Conservation (phyloP, 2,888 invertebrate species). For the Neria commutata region DNA sequence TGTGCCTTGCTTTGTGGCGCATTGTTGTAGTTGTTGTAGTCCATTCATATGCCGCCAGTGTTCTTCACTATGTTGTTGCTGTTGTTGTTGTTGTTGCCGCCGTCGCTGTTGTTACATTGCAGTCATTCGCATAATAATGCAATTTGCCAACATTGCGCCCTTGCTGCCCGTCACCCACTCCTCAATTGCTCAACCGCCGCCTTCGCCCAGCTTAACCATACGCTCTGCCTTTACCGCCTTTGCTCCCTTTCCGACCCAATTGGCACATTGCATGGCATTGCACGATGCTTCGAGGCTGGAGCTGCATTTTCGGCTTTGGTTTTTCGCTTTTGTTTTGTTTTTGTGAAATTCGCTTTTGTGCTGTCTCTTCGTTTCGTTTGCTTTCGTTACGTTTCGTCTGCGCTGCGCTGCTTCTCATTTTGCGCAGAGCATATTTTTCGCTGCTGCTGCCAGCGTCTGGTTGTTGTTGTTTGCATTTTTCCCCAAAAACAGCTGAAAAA, state of each 20-base stretch:
- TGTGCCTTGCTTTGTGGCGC: background rate
- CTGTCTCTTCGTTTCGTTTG: constrained; percentile 2
- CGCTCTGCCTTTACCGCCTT: background rate
- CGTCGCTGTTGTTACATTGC: constrained; percentile 45
- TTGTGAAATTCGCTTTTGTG: background rate
- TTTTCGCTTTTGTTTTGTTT: background rate
- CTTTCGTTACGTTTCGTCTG: constrained; percentile 6
- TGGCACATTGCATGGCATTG: background rate
- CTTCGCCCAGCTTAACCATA: background rate
- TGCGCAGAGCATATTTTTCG: constrained; percentile 15
- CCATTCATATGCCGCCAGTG: background rate
- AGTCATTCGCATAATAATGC: constrained; percentile 59
- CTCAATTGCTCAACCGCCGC: constrained; percentile 13
- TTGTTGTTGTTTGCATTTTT: constrained; percentile 47
- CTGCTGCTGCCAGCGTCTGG: constrained; percentile 39
- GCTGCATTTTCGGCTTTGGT: background rate
- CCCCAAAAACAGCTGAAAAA: constrained; percentile 59
- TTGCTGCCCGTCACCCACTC: constrained; percentile 2
- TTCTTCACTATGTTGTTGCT: background rate
- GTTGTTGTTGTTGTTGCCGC: constrained; percentile 12
- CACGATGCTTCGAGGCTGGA: background rate
- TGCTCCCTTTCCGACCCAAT: background rate
- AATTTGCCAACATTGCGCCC: constrained; percentile 46
- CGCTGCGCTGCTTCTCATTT: background rate
- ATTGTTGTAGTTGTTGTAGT: constrained; percentile 7